Conservation (phyloP, 1,140 invertebrate species). For the Argopecten irradians region DNA sequence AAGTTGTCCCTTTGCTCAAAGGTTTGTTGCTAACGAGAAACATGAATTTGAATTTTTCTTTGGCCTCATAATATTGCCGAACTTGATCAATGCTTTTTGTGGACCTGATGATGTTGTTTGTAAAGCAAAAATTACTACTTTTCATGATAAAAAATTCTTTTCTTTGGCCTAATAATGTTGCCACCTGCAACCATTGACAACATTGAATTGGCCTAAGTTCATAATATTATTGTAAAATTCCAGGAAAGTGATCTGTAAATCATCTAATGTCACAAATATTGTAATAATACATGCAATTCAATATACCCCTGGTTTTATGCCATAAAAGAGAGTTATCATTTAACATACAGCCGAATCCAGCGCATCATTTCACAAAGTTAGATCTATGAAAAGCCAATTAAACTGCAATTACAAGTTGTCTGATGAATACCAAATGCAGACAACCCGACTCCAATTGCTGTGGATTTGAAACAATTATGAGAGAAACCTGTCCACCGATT, state of each 20-base stretch:
- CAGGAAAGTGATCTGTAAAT: not conserved
- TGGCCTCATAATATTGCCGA: too few species aligned
- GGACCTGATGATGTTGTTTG: too few species aligned
- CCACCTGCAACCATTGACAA: too few species aligned
- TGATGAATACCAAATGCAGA: not conserved
- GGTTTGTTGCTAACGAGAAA: too few species aligned
- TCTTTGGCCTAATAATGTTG: too few species aligned
- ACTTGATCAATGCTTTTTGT: too few species aligned
- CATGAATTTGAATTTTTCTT: too few species aligned
- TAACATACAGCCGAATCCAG: not conserved
- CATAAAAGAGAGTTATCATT: not conserved
- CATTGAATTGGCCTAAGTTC: slow-evolving; percentile 10
- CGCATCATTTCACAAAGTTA: not conserved
- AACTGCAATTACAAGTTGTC: not conserved
- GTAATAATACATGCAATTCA: not conserved
- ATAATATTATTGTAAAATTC: not conserved
- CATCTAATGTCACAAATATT: slow-evolving; percentile 2
- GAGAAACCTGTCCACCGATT: not conserved
- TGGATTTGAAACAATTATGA: not conserved
- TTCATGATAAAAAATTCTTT: too few species aligned
- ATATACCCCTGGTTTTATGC: not conserved
- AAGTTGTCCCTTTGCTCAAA: too few species aligned
- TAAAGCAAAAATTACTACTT: too few species aligned
- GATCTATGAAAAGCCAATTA: slow-evolving; percentile 8
- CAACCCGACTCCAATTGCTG: not conserved